Base-by-base conservation (phyloP, 2,888 invertebrate species). In the Tenthredo notha region DNA sequence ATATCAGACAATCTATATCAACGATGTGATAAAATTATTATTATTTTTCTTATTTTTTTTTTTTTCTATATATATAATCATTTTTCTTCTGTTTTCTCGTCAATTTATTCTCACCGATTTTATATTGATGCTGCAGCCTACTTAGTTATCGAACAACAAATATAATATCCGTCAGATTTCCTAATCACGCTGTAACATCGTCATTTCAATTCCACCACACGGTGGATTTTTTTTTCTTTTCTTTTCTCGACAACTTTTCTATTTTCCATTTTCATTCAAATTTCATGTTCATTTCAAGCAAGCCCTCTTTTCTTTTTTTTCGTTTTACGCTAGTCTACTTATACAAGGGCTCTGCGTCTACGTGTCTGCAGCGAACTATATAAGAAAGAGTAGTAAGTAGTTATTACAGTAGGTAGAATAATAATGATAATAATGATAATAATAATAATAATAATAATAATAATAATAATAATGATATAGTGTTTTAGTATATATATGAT, bases 381-480 rank as follows among this genome's bases (percentile, higher is more conserved):
- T 61, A 61, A 61, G 25, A 25, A 61, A 25, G 37, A 70, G 54
- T 54, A n/a, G 54, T 54, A 54, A 54, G 6, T 54, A 54, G n/a
- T 54, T 54, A 54, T 54, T 54, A 54, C 54, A 54, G 54, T 18
- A 54, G n/a, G n/a, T 61, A 10, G 25, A 61, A 61, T 61, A 61
- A 61, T 61, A 12, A 61, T 61, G 12, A 25, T 61, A 25, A 61
- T 61, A 10, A 61, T 61, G 4, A 61, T 40, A 47, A n/a, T 74
- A 40, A 61, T 40, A 74, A n/a, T 74, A 21, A 74, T 21, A 47
- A 74, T n/a, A 25, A 74, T 74, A 47, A 89, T 90, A 43, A 92
- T 92, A 18, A 50, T 18, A 50, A 50, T 18, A 47, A 43, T 21
- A 12, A 75, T 43, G 50, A 25, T 15, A 29, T 47, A 25, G 25